These are phyloP conservation scores for Pseudochirops cupreus DNA, from an alignment of 2,797 vertebrate species.

Conservation along the genomic window DNA sequence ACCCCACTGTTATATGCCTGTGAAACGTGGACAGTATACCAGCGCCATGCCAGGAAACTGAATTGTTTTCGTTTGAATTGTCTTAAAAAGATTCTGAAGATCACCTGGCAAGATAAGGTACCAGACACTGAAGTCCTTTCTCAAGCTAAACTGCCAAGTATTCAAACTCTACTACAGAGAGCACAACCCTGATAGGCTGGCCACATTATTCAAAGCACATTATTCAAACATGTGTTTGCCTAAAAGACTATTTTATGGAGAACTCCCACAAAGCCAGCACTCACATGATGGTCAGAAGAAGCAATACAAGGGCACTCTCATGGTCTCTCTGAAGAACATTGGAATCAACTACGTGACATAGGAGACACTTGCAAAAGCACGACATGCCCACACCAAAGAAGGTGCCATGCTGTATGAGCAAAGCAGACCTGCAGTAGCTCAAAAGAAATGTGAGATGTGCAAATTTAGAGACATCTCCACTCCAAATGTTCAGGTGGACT, in stretches of 20 bases:
- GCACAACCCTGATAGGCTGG: no score
- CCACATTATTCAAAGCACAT: background rate
- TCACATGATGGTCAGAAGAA: background rate
- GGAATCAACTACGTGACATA: background rate
- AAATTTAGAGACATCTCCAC: background rate
- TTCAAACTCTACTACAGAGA: background rate
- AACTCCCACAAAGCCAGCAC: background rate
- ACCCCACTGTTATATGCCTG: background rate
- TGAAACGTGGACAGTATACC: background rate
- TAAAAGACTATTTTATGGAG: background rate
- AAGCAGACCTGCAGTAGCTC: background rate
- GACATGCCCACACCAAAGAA: background rate
- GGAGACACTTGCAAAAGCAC: background rate
- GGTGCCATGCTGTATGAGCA: background rate
- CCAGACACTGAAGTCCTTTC: no score
- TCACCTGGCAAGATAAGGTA: background rate
- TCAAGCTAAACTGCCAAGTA: background rate
- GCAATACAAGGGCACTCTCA: background rate
- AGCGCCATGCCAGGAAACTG: background rate
- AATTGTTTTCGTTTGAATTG: background rate
- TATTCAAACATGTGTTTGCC: background rate
- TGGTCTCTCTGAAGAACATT: background rate
- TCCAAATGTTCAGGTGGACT: background rate
- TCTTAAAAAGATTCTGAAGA: background rate
- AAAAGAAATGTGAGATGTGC: background rate